phyloP scores from a whole-genome alignment of 2,113 vertebrate species.

The Pipa parva region DNA sequence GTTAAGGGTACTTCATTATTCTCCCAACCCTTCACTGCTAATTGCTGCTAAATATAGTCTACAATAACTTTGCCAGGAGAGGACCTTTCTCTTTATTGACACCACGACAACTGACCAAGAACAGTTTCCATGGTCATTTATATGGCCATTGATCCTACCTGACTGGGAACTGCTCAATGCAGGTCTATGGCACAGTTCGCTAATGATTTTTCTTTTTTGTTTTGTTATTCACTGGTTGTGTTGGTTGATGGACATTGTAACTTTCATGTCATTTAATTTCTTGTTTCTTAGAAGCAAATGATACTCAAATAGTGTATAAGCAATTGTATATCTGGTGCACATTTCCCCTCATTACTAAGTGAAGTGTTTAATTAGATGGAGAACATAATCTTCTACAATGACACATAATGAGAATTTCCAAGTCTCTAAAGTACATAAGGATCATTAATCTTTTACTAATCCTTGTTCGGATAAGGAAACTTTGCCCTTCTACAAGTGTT shows the following conservation, averaged over 20 bases:
- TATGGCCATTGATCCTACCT: too few relatives aligned
- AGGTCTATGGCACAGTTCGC: too few relatives aligned
- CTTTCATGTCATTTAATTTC: neutral
- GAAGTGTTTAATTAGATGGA: constrained; percentile 9
- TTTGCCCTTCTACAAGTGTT: neutral
- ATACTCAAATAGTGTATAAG: neutral
- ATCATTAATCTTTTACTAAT: constrained; percentile 1
- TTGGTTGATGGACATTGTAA: neutral
- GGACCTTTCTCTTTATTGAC: too few relatives aligned
- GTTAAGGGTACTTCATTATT: too few relatives aligned
- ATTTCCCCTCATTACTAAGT: constrained; percentile 18
- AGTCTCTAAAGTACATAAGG: neutral
- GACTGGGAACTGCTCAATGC: too few relatives aligned
- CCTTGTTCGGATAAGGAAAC: neutral
- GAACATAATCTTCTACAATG: constrained; percentile 4
- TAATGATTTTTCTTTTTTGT: too few relatives aligned
- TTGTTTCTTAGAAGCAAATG: constrained; percentile 13
- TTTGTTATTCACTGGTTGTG: neutral
- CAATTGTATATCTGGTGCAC: constrained; percentile 1
- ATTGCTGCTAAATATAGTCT: too few relatives aligned
- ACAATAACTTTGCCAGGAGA: too few relatives aligned
- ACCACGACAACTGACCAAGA: too few relatives aligned
- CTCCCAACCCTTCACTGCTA: too few relatives aligned
- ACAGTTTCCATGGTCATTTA: too few relatives aligned
- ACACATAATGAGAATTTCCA: neutral